Evolutionary conservation across 2,888 invertebrate species (phyloP).

Genomic region (Acanthacorydalis orientalis): DNA sequence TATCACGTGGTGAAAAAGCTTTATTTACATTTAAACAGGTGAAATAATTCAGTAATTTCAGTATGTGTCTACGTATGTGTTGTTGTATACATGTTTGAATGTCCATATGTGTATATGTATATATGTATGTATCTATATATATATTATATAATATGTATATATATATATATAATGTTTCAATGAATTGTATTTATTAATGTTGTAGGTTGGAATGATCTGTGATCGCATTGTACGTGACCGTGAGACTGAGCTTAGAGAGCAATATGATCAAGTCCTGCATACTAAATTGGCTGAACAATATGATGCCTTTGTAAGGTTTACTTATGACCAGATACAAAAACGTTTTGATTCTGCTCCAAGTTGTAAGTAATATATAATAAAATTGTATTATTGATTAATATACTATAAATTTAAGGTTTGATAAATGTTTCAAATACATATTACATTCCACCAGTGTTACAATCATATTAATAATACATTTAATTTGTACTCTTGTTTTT

Average conservation of each 20-base stretch:
- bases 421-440: too few relatives aligned
- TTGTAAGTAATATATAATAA: conserved; percentile 21
- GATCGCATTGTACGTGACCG: conserved; percentile 93
- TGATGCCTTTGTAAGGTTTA: conserved; percentile 96
- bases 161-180: too few relatives aligned
- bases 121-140: too few relatives aligned
- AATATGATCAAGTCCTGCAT: conserved; percentile 86
- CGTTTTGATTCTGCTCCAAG: conserved; percentile 33
- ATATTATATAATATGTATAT: too few relatives aligned
- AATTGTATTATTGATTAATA: too few relatives aligned
- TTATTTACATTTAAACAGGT: conserved; percentile 92
- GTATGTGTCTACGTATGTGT: not conserved
- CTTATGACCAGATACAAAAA: conserved; percentile 89
- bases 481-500: too few relatives aligned
- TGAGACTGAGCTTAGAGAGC: conserved; percentile 82
- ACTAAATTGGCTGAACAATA: conserved; percentile 95
- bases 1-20: conserved; percentile 53
- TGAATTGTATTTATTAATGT: conserved; percentile 12
- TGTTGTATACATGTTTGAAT: not conserved
- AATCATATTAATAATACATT: too few relatives aligned
- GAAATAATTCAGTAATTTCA: conserved; percentile 8
- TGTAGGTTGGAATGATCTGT: conserved; percentile 87
- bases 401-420: too few relatives aligned
- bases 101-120: not conserved
- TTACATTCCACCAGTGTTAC: too few relatives aligned